Evolutionary conservation across 2,797 vertebrate species (phyloP), one percentile per base, ranked within the genome.

Genomic region (Falco cherrug): DNA sequence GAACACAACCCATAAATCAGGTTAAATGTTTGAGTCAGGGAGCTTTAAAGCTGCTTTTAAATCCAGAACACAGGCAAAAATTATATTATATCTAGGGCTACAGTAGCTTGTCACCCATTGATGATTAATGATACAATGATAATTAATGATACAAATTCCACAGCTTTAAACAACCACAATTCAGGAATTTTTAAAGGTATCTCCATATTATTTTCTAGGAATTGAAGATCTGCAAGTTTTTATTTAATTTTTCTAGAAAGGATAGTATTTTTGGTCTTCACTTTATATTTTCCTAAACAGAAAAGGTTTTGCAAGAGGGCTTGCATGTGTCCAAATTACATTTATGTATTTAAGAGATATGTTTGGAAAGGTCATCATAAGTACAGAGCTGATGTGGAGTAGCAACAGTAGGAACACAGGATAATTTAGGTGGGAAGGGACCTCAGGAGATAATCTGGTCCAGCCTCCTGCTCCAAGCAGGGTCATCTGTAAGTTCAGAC

Each of bases 1-100:
- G 37, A 97, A 94, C 64, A 94, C 82, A 97, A 95, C 80, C 69
- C 56, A 97, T 97, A 98, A 97, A 98, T 98, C 96, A 98, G 94
- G 86, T 96, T 98, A 97, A 97, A 97, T 95, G 51, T 97, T 97
- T 91, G 63, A 97, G 82, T 89, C 87, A 84, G 83, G 68, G 88
- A 98, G 41, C 65, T 91, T 89, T 95, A 97, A 95, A 93, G 78
- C 70, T 91, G 71, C 57, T 96, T 97, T 95, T 96, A 97, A 96
- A 97, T 96, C 85, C 19, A 50, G 85, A 97, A 88, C 71, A 54
- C 57, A 93, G 71, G 68, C 67, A 96, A 95, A 96, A 96, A 87
- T 70, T 95, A 28, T 39, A 75, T 93, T 96, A 96, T 97, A 89
- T 95, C 80, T 95, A 43, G 53, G 47, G 67, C 15, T 95, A 47